These are phyloP conservation scores for Trididemnum miniatum DNA, from an alignment of 23 tunicate species.

Conservation along the genomic window DNA sequence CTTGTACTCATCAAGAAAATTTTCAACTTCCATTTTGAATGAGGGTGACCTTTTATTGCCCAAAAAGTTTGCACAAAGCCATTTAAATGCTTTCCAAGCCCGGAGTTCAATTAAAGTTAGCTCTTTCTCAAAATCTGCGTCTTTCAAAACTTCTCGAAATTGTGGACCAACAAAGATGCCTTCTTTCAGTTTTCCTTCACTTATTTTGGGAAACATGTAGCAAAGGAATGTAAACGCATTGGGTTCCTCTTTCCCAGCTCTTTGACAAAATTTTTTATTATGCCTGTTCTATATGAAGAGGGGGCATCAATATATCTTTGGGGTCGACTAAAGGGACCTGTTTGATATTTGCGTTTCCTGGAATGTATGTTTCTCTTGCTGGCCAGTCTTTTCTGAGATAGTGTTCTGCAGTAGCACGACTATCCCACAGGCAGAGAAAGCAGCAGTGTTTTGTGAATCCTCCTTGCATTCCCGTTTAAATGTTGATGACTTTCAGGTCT, in stretches of 20 bases:
- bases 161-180: slow-evolving; percentile 42
- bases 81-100: slow-evolving; percentile 35
- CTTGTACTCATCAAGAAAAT: slow-evolving; percentile 31
- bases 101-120: neutral
- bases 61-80: slow-evolving; percentile 41
- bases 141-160: slow-evolving; percentile 29
- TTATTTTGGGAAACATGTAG: slow-evolving; percentile 27
- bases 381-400: slow-evolving; percentile 38
- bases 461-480: slow-evolving; percentile 29
- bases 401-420: slow-evolving; percentile 50
- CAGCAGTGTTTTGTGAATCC: slow-evolving; percentile 40
- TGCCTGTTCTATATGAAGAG: slow-evolving; percentile 25
- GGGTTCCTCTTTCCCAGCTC: slow-evolving; percentile 30
- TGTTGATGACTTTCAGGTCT: slow-evolving; percentile 38
- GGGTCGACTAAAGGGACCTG: slow-evolving; percentile 15
- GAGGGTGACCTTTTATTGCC: slow-evolving; percentile 31
- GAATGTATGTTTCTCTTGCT: slow-evolving; percentile 15
- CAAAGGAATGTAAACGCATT: slow-evolving; percentile 30
- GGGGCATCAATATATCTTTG: slow-evolving; percentile 17
- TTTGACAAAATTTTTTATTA: slow-evolving; percentile 37
- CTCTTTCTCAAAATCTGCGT: slow-evolving; percentile 24
- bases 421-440: slow-evolving; percentile 40
- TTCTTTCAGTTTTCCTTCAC: slow-evolving; percentile 41
- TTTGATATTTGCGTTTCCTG: slow-evolving; percentile 21
- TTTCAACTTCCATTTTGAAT: slow-evolving; percentile 25